Evolutionary conservation across 2,888 invertebrate genomes (phyloP).

Genomic region (Philopedon plagiatum): DNA sequence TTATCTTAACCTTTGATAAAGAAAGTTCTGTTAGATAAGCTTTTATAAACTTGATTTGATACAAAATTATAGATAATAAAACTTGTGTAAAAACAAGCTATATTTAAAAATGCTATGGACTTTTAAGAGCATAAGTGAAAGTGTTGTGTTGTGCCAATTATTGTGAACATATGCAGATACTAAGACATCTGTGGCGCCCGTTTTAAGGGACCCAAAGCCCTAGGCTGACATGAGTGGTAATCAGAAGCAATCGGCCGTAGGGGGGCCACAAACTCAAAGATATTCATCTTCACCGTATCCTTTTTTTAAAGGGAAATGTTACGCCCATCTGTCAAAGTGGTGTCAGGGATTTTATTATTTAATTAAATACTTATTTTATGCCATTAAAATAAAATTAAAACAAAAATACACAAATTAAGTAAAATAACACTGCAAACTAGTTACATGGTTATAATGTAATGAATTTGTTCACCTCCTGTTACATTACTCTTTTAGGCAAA

Average conservation of each 20-base stretch:
- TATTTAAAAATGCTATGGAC: slow-evolving; percentile 59
- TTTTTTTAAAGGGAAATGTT: slow-evolving; percentile 69
- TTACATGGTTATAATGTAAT: neutral
- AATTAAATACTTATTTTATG: slow-evolving; percentile 43
- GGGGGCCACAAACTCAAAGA: slow-evolving; percentile 72
- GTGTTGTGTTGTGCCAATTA: slow-evolving; percentile 64
- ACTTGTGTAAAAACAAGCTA: slow-evolving; percentile 52
- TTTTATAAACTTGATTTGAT: slow-evolving; percentile 48
- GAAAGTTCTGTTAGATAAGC: slow-evolving; percentile 60
- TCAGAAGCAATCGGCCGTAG: slow-evolving; percentile 77
- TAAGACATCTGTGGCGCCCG: slow-evolving; percentile 73
- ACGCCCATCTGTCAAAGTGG: slow-evolving; percentile 65
- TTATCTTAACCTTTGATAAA: slow-evolving; percentile 69
- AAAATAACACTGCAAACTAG: neutral
- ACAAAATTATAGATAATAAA: slow-evolving; percentile 27
- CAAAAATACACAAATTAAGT: neutral
- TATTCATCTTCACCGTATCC: slow-evolving; percentile 74
- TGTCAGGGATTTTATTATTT: slow-evolving; percentile 58
- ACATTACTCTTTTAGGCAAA: neutral
- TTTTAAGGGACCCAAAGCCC: slow-evolving; percentile 74
- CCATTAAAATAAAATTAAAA: neutral
- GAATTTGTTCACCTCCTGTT: slow-evolving; percentile 19
- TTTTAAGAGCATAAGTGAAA: slow-evolving; percentile 56
- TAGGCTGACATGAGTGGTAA: slow-evolving; percentile 77
- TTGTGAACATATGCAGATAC: slow-evolving; percentile 67